Evolutionary conservation across 23 tunicate species (phyloP), one percentile per base, ranked within the genome.

Genomic region (Styela plicata): DNA sequence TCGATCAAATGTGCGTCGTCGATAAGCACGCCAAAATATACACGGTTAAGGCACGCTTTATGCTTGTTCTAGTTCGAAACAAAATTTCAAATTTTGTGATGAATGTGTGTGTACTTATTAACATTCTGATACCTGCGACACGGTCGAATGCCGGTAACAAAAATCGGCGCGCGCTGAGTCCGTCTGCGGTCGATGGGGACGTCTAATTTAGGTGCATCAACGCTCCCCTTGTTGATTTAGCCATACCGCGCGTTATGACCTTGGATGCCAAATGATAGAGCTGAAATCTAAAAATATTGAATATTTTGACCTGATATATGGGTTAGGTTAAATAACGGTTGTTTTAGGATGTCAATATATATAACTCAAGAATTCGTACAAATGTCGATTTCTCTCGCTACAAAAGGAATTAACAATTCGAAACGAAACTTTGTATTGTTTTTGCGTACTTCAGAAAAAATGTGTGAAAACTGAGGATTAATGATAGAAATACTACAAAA

Each of bases 91-190:
- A 5, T 5, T 44, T 13, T 44, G 57, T 44, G 13, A 44, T 44
- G 57, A 44, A 44, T 44, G 57, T 44, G 57, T 44, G 13, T 44
- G 13, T 44, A n/a, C n/a, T n/a, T n/a, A 61, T 21, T 61, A 66
- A 17, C 71, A 66, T 66, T 66, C 30, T 26, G 31, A 66, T 66
- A 28, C 71, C 71, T 5, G 71, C 71, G 71, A 66, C 71, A 25
- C 71, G 71, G 71, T 28, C 31, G 31, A 66, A 5, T 28, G 71
- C 71, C 71, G 71, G 57, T 44, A 44, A 44, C 57, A 44, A 44
- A 44, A 44, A 44, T 44, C 57, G 57, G 13, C 57, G 57, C 57
- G 57, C 57, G 57, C 13, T 44, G 57, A 13, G 57, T 44, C 57
- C 57, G 57, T 44, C 57, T 44, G 57, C 57, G 57, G 57, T 44